Evolutionary conservation across 2,888 invertebrate genomes (phyloP).

Genomic region (Erynnis tages): DNA sequence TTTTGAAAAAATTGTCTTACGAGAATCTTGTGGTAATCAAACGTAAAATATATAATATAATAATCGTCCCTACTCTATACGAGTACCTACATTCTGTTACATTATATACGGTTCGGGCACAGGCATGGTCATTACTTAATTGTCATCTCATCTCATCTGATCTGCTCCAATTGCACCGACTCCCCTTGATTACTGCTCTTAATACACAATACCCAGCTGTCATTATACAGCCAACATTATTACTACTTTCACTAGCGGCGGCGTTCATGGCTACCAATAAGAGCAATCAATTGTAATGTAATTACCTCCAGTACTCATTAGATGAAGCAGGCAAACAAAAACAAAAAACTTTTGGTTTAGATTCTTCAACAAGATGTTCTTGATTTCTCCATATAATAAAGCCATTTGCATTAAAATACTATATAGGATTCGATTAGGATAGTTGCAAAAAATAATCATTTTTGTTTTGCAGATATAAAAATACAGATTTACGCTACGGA

Average conservation of each 20-base stretch:
- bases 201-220: neutral
- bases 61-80: too few relatives aligned
- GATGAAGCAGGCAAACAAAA: constrained; percentile 1
- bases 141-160: constrained; percentile 12
- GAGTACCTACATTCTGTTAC: too few relatives aligned
- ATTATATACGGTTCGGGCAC: neutral
- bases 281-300: neutral
- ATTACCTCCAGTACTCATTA: neutral
- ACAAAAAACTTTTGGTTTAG: too few relatives aligned
- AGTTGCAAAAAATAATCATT: neutral
- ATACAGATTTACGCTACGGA: neutral
- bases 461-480: constrained; percentile 1
- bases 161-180: neutral
- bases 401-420: too few relatives aligned
- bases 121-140: constrained; percentile 3
- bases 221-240: constrained; percentile 1
- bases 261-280: constrained; percentile 6
- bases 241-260: constrained; percentile 6
- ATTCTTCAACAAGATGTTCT: neutral
- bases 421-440: neutral
- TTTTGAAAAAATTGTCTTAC: too few relatives aligned
- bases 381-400: neutral
- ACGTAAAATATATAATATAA: too few relatives aligned
- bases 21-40: too few relatives aligned
- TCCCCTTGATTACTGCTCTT: constrained; percentile 1